Evolutionary conservation across 64 coral and sea anemone species (phyloP), one percentile per base, ranked within the genome.

Genomic region (Actinia equina): DNA sequence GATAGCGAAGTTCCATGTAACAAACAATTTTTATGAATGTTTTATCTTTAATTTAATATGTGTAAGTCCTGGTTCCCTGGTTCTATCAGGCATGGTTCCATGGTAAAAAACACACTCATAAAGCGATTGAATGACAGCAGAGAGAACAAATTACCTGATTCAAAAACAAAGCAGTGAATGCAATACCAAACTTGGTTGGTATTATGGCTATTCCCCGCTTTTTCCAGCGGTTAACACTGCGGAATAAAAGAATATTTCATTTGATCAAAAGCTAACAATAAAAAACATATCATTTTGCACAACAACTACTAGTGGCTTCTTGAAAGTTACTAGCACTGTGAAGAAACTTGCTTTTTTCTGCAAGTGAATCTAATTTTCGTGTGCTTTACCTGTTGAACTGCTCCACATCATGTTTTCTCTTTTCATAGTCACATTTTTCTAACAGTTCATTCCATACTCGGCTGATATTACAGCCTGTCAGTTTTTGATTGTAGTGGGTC

Each of bases 161-260:
- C 54, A 96, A 30, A 76, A 90, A 90, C 19, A 44, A 18, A 17
- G 88, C 84, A 16, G 88, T 89, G 57, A 93, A 96, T 23, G 87
- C 80, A 90, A 96, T 96, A 3, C 94, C 94, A 60, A 96, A 96
- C 71, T 92, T 96, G 8, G 94, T 96, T 43, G 94, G 94, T 6
- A 90, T 87, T 53, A 90, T 27, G 59, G 94, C 94, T 52, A 96
- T 93, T 6, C 94, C 94, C 59, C 94, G 87, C 76, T 96, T 96
- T 69, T 89, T 93, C 94, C 94, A 96, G 20, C 94, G 91, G 69
- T 93, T 96, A 58, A 42, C 44, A 71, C 94, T 96, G 9, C 61
- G 41, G 13, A 74, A 30, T 30, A 74, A 74, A 74, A 30, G 69
- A 65, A 65, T 4, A 1, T 5, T 4, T 65, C 46, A 49, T 49